A percentile compares a stretch with the other conserved stretches of the same genome.
Conservation (phyloP, 2,888 invertebrate genomes). For the Colostygia pectinataria region DNA sequence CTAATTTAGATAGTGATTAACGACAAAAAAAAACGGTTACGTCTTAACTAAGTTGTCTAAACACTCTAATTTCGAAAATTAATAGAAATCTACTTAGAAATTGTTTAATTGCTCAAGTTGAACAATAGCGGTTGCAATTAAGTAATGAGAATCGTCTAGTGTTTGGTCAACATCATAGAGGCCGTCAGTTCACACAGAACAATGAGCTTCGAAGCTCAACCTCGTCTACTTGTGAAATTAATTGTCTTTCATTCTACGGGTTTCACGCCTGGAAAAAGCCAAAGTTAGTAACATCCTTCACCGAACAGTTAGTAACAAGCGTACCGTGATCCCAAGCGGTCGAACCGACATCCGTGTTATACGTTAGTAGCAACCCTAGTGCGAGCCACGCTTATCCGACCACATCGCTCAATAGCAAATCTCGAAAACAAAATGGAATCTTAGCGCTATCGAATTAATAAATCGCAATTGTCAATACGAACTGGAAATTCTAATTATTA, state of each 20-base stretch:
- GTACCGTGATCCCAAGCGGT: conserved; percentile 49
- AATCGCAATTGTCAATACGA: conserved; percentile 71
- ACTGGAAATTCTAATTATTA: conserved; percentile 72
- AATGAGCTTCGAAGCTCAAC: conserved; percentile 41
- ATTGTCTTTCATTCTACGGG: conserved; percentile 2
- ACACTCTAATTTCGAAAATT: conserved; percentile 59
- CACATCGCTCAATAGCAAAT: conserved; percentile 61
- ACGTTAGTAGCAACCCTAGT: conserved; percentile 58
- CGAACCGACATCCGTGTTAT: conserved; percentile 54
- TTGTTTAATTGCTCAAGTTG: conserved; percentile 67
- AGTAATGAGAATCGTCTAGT: conserved; percentile 72
- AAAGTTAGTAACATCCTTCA: conserved; percentile 37
- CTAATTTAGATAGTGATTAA: conserved; percentile 31
- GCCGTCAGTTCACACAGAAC: conserved; percentile 65
- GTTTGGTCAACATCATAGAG: conserved; percentile 66
- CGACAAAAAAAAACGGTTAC: conserved; percentile 31
- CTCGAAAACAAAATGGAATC: conserved; percentile 65
- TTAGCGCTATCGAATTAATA: conserved; percentile 70
- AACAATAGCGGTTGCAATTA: conserved; percentile 76
- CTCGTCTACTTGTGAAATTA: conserved; percentile 40
- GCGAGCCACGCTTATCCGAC: conserved; percentile 77
- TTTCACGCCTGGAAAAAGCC: conserved; percentile 16
- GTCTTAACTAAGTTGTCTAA: conserved; percentile 35
- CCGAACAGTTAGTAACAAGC: conserved; percentile 54
- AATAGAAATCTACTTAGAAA: conserved; percentile 71